Evolutionary conservation across 2,888 invertebrate species (phyloP).

Genomic region (Ischnus inquisitorius): DNA sequence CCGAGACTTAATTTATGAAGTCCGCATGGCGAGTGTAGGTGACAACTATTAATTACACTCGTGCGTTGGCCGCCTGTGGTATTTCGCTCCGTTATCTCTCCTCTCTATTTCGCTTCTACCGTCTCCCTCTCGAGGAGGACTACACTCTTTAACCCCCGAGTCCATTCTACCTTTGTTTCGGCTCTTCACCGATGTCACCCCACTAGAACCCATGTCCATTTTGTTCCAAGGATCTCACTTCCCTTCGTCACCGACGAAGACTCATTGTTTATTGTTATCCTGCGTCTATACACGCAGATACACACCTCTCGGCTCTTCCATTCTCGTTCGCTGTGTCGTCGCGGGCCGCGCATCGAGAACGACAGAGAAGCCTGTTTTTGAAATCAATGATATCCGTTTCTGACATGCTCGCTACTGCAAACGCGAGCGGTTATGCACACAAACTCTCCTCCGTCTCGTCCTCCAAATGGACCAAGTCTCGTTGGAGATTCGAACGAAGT

Average conservation of each 20-base stretch:
- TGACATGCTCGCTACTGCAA: slow-evolving; percentile 13
- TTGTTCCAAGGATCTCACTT: slow-evolving; percentile 45
- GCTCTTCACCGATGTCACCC: slow-evolving; percentile 42
- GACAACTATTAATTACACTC: slow-evolving; percentile 80
- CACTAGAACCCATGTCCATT: slow-evolving; percentile 53
- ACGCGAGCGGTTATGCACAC: slow-evolving; percentile 12
- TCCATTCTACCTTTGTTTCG: slow-evolving; percentile 56
- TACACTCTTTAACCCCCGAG: slow-evolving; percentile 43
- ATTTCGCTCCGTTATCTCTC: slow-evolving; percentile 45
- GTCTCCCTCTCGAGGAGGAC: slow-evolving; percentile 38
- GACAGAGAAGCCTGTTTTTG: slow-evolving; percentile 42
- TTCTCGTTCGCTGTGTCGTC: not conserved
- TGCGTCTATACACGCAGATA: not conserved
- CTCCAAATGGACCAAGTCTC: slow-evolving; percentile 43
- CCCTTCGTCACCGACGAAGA: slow-evolving; percentile 48
- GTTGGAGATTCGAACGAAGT: slow-evolving; percentile 44
- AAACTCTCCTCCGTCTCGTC: slow-evolving; percentile 12
- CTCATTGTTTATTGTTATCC: slow-evolving; percentile 48
- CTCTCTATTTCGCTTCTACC: slow-evolving; percentile 30
- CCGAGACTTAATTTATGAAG: slow-evolving; percentile 77
- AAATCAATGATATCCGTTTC: slow-evolving; percentile 39
- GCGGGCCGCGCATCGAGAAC: slow-evolving; percentile 1
- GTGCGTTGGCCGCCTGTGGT: slow-evolving; percentile 55
- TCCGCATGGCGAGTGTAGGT: slow-evolving; percentile 73
- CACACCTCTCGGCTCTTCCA: not conserved